Conservation (phyloP, 2,797 vertebrate species). For the Mormyrus proboscirostris region DNA sequence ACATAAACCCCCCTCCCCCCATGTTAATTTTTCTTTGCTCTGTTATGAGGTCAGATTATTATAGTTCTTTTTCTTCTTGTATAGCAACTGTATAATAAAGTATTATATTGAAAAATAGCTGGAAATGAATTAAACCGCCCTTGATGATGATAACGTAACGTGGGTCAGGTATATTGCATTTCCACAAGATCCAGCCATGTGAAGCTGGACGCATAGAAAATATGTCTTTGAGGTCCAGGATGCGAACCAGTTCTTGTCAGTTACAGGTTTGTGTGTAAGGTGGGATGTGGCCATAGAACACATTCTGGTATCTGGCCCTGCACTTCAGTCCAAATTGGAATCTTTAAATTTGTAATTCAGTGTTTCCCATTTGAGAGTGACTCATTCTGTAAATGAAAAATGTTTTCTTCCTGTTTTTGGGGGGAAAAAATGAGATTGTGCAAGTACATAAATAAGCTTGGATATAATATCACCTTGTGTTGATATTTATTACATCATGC, state of each 20-base stretch:
- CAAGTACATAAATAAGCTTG: neutral
- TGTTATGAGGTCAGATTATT: neutral
- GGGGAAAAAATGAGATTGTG: neutral
- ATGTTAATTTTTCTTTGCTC: neutral
- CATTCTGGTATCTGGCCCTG: neutral
- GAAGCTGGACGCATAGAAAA: neutral
- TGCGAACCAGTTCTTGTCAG: neutral
- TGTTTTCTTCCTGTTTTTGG: neutral
- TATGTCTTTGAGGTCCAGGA: neutral
- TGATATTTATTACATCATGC: neutral
- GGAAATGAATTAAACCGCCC: neutral
- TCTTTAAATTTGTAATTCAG: neutral
- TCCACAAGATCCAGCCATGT: neutral
- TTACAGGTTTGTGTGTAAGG: neutral
- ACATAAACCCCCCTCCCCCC: neutral
- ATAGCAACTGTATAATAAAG: neutral
- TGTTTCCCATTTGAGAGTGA: neutral
- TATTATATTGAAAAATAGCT: neutral
- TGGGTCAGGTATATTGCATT: neutral
- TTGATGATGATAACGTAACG: neutral
- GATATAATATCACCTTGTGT: neutral
- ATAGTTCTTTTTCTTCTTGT: neutral
- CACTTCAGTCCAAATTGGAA: neutral
- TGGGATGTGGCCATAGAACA: neutral
- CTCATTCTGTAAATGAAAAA: neutral